phyloP scores from a whole-genome alignment of 2,888 invertebrate species.

The Pristionchus exspectatus region DNA sequence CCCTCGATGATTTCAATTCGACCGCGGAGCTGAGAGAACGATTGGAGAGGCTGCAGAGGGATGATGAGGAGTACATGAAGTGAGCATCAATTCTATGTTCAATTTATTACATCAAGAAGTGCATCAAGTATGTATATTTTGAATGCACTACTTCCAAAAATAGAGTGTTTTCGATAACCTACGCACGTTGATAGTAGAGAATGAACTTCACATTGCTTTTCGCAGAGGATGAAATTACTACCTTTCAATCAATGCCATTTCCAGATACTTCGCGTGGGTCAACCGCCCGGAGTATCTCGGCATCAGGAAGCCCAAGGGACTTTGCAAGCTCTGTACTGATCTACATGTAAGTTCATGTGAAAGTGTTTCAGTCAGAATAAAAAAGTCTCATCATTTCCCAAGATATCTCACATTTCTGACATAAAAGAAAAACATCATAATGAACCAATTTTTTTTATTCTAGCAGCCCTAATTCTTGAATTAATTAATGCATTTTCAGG shows the following conservation, averaged over 20 bases:
- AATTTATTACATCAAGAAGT: too few relatives aligned
- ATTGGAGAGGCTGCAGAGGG: background rate
- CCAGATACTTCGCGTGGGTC: slow-evolving; percentile 12
- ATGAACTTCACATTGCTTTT: too few relatives aligned
- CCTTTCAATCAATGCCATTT: background rate
- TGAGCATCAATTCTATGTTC: background rate
- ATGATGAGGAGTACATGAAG: slow-evolving; percentile 12
- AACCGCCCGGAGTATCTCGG: background rate
- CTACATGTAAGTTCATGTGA: slow-evolving; percentile 19
- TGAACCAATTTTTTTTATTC: too few relatives aligned
- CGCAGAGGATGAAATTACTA: too few relatives aligned
- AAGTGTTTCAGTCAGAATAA: too few relatives aligned
- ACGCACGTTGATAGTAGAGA: too few relatives aligned
- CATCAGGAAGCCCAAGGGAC: background rate
- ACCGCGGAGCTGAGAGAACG: background rate
- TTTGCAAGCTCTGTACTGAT: slow-evolving; percentile 32
- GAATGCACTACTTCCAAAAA: too few relatives aligned
- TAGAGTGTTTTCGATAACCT: too few relatives aligned
- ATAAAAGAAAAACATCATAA: too few relatives aligned
- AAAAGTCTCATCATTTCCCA: too few relatives aligned
- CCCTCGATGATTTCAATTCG: slow-evolving; percentile 12
- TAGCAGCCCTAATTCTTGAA: too few relatives aligned
- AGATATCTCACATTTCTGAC: background rate
- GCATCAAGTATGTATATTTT: too few relatives aligned
- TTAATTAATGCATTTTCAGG: background rate